Evolutionary conservation across 2,113 vertebrate genomes (phyloP).

Genomic region (Heteronetta atricapilla): DNA sequence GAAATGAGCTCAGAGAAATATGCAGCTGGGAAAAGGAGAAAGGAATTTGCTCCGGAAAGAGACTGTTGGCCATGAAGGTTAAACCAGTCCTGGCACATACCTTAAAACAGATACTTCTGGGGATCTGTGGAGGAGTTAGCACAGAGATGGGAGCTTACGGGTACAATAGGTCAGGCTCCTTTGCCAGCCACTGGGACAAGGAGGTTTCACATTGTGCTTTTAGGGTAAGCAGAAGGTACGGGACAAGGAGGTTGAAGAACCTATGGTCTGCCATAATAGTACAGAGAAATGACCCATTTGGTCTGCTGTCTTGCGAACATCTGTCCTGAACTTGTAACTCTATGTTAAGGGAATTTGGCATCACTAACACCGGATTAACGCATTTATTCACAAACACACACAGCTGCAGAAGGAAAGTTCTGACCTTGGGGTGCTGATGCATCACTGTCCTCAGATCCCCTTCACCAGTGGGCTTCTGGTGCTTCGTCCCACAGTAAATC

Average conservation of each 20-base stretch:
- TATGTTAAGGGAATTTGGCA: neutral
- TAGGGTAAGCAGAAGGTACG: neutral
- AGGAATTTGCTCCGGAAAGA: neutral
- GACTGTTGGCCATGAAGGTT: neutral
- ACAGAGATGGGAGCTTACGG: neutral
- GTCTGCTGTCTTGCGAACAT: neutral
- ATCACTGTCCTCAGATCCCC: neutral
- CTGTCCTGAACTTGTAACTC: neutral
- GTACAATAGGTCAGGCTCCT: neutral
- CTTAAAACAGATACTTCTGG: neutral
- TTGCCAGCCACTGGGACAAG: neutral
- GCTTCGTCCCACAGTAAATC: neutral
- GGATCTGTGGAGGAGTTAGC: neutral
- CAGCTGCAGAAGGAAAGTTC: neutral
- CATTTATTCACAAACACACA: neutral
- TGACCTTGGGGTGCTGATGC: neutral
- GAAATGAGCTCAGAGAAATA: neutral
- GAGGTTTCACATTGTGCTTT: neutral
- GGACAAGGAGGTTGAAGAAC: neutral
- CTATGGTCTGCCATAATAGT: neutral
- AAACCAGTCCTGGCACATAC: fast-evolving
- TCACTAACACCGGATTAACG: neutral
- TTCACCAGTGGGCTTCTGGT: neutral
- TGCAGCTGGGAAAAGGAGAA: neutral
- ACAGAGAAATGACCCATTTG: neutral